Base-by-base conservation (phyloP, 2,888 invertebrate species). In the Gortyna flavago region DNA sequence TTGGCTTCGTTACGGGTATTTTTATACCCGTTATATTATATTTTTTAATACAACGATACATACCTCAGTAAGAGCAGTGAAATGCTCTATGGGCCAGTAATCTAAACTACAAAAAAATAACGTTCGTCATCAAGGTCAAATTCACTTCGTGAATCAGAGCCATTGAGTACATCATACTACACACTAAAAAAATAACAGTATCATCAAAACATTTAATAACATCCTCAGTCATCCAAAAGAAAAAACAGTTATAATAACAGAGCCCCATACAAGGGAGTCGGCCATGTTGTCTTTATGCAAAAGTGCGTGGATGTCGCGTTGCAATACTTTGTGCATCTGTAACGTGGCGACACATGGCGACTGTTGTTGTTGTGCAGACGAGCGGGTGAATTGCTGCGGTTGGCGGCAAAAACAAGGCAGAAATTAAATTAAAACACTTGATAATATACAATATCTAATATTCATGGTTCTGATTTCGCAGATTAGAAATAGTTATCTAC, bases 301-400 rank as follows among this genome's bases (percentile, higher is more conserved):
- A 93, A 93, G 91, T 91, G 91, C 89, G 90, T 88, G 89, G 91
- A 87, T 92, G 93, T 86, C 86, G 89, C 90, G 91, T 89, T 88
- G 91, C 91, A 91, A 90, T 92, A 91, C 92, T 93, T 90, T 89
- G 90, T 92, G 92, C 94, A 94, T 93, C 91, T 92, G 93, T 89
- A 88, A 83, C 87, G 85, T 79, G 90, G 91, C 91, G 89, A 88
- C 94, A 92, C 91, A 91, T 93, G 94, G 88, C 89, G 87, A 74
- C 75, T 80, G 76, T 54, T 82, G 29, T 66, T 79, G 44, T 54
- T 9, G 41, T 16, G 81, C 89, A 93, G 89, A 93, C 94, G 91
- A 79, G 93, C 93, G 91, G 72, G 6, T 62, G 7, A 35, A 65
- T 89, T 87, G 91, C 87, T 54, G 80, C 87, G 72, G 7, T 83